Evolutionary conservation across 2,113 vertebrate genomes (phyloP), one percentile per base, ranked within the genome.

Genomic region (Apteryx mantelli): DNA sequence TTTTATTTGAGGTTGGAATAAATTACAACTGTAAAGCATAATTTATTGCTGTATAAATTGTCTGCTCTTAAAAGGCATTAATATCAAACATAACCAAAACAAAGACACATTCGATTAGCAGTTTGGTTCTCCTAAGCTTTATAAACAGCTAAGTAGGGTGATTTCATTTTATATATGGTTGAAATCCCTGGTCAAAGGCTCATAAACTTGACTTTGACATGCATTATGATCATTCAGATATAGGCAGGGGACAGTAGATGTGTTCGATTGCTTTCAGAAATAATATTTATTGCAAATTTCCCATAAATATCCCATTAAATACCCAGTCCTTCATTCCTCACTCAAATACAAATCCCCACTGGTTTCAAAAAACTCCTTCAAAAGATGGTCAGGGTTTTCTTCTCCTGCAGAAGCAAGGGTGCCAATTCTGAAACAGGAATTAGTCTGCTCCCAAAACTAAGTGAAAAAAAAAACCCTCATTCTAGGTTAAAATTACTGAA

Each of bases 1-100:
- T 78, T 97, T 97, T 97, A 92, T 96, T 97, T 93, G 80, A 82
- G 91, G 79, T 94, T 95, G 97, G 95, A 95, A 97, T 97, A 96
- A 96, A 97, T 96, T 96, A 95, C 95, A 97, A 88, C 87, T 89
- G 94, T 94, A 82, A 95, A 90, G 96, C 74, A 96, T 87, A 89
- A 86, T 97, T 97, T 92, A 96, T 97, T 97, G 86, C 81, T 96
- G 96, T 95, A 96, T 95, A 96, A 88, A 93, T 71, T 70, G 86
- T 95, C 93, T 92, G 61, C 94, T 95, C 92, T 93, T 93, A 93
- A 86, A 95, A 91, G 82, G 65, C 91, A 93, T 96, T 95, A 97
- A 96, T 96, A 95, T 92, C 73, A 95, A 95, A 97, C 95, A 91
- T 95, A 95, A 97, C 87, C 81, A 94, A 79, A 96, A 95, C 42